Conservation (phyloP, 2,888 invertebrate species). For the Micoletzkya japonica region DNA sequence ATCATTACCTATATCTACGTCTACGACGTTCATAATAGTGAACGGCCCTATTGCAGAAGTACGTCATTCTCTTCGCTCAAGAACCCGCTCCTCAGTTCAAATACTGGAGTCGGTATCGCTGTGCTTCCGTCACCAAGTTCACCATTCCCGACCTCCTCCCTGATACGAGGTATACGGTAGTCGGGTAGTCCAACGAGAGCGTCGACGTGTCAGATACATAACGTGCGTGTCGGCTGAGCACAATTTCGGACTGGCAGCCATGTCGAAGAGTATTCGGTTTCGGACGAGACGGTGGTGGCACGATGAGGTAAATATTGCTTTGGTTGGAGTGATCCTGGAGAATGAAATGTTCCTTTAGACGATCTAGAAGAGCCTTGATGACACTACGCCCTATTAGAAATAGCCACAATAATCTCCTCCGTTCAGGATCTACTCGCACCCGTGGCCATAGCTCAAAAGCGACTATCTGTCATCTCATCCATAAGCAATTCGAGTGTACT, state of each 20-base stretch:
- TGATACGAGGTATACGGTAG: constrained; percentile 46
- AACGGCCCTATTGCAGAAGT: constrained; percentile 55
- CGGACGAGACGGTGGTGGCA: constrained; percentile 56
- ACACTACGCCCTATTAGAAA: not conserved
- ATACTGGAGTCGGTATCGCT: constrained; percentile 54
- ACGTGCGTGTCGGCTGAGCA: constrained; percentile 61
- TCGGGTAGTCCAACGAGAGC: not conserved
- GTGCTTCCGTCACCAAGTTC: constrained; percentile 52
- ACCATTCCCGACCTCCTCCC: constrained; percentile 56
- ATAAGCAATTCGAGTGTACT: constrained; percentile 24
- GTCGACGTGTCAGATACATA: constrained; percentile 47
- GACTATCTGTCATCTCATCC: constrained; percentile 28
- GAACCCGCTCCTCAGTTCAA: constrained; percentile 62
- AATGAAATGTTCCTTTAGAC: not conserved
- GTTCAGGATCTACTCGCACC: constrained; percentile 16
- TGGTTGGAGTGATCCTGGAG: constrained; percentile 6
- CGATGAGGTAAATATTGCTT: constrained; percentile 11
- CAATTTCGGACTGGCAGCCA: constrained; percentile 62
- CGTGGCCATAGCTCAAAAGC: constrained; percentile 15
- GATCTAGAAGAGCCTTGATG: not conserved
- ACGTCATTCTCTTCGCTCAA: constrained; percentile 58
- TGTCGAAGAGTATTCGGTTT: constrained; percentile 60
- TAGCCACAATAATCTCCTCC: not conserved
- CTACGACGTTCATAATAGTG: too few relatives aligned
- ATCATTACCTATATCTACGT: too few relatives aligned